Percentiles rank a stretch among this genome's conserved stretches.
These are phyloP conservation scores for Columbina picui DNA, from an alignment of 2,113 vertebrate species.

Conservation along the genomic window DNA sequence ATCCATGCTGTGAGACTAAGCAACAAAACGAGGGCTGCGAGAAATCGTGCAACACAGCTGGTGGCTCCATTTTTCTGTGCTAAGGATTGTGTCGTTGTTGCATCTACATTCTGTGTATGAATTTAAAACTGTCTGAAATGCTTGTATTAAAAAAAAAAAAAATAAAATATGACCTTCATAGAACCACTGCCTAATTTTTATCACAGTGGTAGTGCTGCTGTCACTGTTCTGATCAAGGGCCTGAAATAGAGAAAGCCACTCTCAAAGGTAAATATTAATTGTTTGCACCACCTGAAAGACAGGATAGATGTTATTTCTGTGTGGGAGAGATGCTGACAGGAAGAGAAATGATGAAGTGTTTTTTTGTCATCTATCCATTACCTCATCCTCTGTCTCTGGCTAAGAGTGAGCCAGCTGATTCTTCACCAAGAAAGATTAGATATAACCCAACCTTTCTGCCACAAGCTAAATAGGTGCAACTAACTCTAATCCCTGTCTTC, in stretches of 20 bases:
- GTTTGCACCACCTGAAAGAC: neutral
- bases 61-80: rapidly evolving
- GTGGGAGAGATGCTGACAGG: neutral
- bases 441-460: neutral
- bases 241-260: neutral
- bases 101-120: neutral
- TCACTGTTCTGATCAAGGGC: neutral
- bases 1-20: neutral
- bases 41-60: rapidly evolving
- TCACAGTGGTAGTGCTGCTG: neutral
- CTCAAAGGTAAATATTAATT: neutral
- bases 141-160: neutral
- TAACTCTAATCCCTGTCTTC: neutral
- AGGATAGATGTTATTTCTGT: neutral
- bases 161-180: neutral
- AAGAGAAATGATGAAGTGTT: neutral
- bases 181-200: neutral
- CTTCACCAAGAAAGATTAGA: neutral
- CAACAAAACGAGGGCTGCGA: neutral
- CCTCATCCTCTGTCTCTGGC: neutral
- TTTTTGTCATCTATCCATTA: neutral
- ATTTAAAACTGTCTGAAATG: neutral
- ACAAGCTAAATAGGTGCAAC: neutral
- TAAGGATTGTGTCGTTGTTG: neutral
- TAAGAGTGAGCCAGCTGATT: neutral